Evolutionary conservation across 2,797 vertebrate species (phyloP).

Genomic region (Rachycentron canadum): DNA sequence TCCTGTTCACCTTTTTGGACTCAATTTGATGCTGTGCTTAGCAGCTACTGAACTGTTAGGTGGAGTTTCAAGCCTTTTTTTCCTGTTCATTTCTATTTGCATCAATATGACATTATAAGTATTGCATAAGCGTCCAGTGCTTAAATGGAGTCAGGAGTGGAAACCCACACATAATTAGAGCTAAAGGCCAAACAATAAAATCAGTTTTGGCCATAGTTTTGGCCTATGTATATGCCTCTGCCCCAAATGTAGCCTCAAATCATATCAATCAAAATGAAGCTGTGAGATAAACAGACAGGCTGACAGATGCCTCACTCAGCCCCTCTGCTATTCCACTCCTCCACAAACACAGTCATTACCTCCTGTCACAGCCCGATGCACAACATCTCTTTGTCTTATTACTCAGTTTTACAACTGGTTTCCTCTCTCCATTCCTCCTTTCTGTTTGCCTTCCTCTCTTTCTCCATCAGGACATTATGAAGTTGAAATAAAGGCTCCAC

Average conservation of each 20-base stretch:
- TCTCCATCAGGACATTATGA: conserved; percentile 54
- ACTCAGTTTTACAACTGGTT: conserved; percentile 49
- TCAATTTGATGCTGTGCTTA: conserved; percentile 27
- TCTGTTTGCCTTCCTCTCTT: conserved; percentile 11
- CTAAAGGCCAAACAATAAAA: background rate
- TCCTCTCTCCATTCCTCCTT: conserved; percentile 15
- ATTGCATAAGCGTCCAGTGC: background rate
- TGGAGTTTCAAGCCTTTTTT: conserved; percentile 22
- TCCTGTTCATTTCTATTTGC: conserved; percentile 6
- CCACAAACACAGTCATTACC: conserved; percentile 39
- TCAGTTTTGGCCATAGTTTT: background rate
- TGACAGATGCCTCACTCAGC: conserved; percentile 17
- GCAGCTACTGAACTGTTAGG: background rate
- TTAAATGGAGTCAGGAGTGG: conserved; percentile 22
- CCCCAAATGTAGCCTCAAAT: conserved; percentile 25
- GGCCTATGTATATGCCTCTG: background rate
- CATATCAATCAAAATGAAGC: conserved; percentile 28
- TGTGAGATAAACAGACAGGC: conserved; percentile 11
- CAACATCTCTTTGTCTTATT: conserved; percentile 53
- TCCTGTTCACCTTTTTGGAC: conserved; percentile 34
- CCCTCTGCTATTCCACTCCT: conserved; percentile 28
- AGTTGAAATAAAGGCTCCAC: conserved; percentile 57
- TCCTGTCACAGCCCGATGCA: conserved; percentile 52
- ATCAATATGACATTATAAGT: conserved; percentile 21
- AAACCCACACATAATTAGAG: conserved; percentile 30